Evolutionary conservation across 2,888 invertebrate species (phyloP).

Genomic region (Cephus sareptanus): DNA sequence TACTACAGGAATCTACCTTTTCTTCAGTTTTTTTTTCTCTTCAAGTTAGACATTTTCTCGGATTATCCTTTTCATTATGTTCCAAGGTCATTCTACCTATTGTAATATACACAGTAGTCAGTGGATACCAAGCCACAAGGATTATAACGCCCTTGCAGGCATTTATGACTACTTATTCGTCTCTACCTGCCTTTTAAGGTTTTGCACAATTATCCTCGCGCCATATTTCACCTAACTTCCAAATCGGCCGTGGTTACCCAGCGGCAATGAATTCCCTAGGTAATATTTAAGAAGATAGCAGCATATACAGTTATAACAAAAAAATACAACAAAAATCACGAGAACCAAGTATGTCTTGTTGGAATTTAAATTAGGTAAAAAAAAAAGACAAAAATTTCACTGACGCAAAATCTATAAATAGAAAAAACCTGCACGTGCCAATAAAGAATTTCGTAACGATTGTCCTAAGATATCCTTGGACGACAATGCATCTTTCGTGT

Average conservation of each 20-base stretch:
- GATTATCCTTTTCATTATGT: not conserved
- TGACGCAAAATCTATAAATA: not conserved
- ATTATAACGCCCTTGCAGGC: constrained; percentile 1
- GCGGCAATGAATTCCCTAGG: not conserved
- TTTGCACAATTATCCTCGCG: constrained; percentile 33
- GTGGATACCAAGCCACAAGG: not conserved
- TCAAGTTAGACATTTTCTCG: not conserved
- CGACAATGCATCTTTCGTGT: constrained; percentile 1
- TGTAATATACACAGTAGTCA: not conserved
- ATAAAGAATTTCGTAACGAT: constrained; percentile 1
- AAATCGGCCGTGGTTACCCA: constrained; percentile 17
- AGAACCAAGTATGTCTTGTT: not conserved
- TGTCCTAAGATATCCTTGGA: not conserved
- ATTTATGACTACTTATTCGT: constrained; percentile 7
- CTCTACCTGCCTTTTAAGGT: constrained; percentile 8
- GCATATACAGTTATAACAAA: not conserved
- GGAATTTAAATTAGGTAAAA: constrained; percentile 3
- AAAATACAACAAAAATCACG: not conserved
- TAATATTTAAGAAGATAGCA: not conserved
- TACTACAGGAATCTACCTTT: not conserved
- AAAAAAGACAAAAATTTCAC: not conserved
- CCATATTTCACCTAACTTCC: constrained; percentile 36
- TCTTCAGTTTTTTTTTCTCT: not conserved
- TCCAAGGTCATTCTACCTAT: not conserved
- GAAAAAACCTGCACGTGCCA: not conserved